Percentiles rank a stretch among this genome's conserved stretches.
These are phyloP conservation scores for Ameiurus melas DNA, from an alignment of 2,113 vertebrate genomes.

Conservation along the genomic window DNA sequence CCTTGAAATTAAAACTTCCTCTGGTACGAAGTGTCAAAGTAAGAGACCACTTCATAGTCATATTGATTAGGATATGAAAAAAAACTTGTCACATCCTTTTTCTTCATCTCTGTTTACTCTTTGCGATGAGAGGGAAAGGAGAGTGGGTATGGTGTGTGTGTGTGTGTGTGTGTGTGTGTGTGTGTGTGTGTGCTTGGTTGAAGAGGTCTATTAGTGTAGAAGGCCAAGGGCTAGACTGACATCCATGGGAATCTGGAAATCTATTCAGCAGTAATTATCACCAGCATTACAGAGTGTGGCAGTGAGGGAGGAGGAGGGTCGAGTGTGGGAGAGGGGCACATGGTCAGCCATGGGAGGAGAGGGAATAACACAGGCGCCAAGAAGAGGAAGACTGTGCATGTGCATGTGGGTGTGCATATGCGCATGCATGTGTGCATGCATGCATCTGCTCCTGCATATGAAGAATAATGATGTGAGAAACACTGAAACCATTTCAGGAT, in stretches of 20 bases:
- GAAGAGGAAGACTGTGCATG: conserved; percentile 15
- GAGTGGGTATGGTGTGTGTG: conserved; percentile 42
- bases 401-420: background rate
- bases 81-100: background rate
- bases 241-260: conserved; percentile 75
- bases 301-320: conserved; percentile 56
- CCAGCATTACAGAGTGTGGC: conserved; percentile 71
- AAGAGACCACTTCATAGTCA: conserved; percentile 2
- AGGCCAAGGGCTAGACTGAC: conserved; percentile 68
- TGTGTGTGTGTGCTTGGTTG: conserved; percentile 45
- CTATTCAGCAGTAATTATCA: conserved; percentile 79
- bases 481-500: background rate
- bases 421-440: background rate
- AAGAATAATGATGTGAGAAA: conserved; percentile 1
- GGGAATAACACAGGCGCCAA: conserved; percentile 41
- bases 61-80: conserved; percentile 16
- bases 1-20: background rate
- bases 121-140: conserved; percentile 63
- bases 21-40: background rate
- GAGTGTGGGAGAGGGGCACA: conserved; percentile 60
- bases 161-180: background rate
- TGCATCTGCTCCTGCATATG: background rate
- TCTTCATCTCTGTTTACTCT: conserved; percentile 4
- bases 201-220: conserved; percentile 58
- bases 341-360: conserved; percentile 41